Conservation (phyloP, 2,888 invertebrate genomes). For the Dynastes maya region DNA sequence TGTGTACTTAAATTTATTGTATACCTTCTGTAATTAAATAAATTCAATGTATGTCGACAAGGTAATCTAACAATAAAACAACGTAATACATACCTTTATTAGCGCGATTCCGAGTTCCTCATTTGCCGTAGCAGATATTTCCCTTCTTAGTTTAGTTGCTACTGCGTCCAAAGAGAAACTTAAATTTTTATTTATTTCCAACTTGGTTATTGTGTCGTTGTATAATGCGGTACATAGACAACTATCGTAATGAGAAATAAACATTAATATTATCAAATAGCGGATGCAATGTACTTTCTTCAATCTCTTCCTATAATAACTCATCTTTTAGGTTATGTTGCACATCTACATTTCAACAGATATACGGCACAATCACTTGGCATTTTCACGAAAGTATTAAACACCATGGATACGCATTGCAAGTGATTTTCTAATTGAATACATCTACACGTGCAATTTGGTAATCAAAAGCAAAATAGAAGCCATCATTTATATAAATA, state of each 20-base stretch:
- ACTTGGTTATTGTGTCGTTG: constrained; percentile 55
- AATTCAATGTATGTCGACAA: neutral
- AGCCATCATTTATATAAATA: constrained; percentile 42
- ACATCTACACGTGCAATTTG: neutral
- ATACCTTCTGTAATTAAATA: constrained; percentile 63
- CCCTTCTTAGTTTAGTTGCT: constrained; percentile 60
- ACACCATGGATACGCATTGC: neutral
- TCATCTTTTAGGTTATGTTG: constrained; percentile 50
- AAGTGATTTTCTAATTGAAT: constrained; percentile 18
- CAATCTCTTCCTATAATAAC: constrained; percentile 48
- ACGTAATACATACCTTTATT: constrained; percentile 61
- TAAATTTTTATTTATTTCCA: constrained; percentile 56
- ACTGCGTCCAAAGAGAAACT: constrained; percentile 59
- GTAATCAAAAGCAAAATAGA: constrained; percentile 38
- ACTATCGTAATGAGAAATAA: constrained; percentile 39
- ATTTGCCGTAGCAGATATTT: constrained; percentile 63
- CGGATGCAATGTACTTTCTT: constrained; percentile 46
- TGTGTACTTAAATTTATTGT: constrained; percentile 65
- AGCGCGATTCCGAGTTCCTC: constrained; percentile 66
- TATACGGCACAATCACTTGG: neutral
- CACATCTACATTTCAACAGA: constrained; percentile 24
- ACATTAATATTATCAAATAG: constrained; percentile 43
- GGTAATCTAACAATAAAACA: neutral
- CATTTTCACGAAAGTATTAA: neutral
- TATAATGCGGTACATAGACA: constrained; percentile 48